Conservation (phyloP, 2,797 vertebrate species). For the Lepus oiostolus region DNA sequence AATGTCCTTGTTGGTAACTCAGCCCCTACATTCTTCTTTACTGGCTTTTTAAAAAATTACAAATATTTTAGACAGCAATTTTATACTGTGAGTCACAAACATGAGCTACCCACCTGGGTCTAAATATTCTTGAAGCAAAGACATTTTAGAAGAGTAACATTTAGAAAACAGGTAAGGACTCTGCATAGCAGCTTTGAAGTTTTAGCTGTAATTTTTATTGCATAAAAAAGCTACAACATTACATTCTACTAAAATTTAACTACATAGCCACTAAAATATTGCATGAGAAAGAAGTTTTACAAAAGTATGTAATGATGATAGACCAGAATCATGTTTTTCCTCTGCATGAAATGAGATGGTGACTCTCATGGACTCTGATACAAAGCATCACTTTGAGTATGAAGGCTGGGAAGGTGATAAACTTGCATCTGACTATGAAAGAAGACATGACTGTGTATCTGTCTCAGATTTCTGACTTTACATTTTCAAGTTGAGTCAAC, state of each 20-base stretch:
- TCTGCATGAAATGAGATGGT: not conserved
- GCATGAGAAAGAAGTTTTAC: not conserved
- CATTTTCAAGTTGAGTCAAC: not conserved
- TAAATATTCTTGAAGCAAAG: conserved; percentile 28
- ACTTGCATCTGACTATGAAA: not conserved
- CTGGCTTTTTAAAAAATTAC: conserved; percentile 47
- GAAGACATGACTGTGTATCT: not conserved
- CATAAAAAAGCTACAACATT: not conserved
- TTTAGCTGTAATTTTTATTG: not conserved
- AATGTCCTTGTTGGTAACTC: not conserved
- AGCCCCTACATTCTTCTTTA: not conserved
- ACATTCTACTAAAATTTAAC: not conserved
- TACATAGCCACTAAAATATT: not conserved
- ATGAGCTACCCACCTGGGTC: not conserved
- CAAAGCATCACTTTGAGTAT: not conserved
- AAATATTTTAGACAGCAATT: not conserved
- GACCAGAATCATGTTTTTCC: not conserved
- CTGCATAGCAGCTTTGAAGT: not conserved
- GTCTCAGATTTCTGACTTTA: not conserved
- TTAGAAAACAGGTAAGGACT: not conserved
- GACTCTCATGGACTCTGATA: not conserved
- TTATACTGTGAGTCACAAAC: not conserved
- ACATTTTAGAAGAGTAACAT: conserved; percentile 50
- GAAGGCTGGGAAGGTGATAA: not conserved
- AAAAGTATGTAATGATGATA: not conserved